Base-by-base conservation (phyloP, 1,140 invertebrate species). In the Solen grandis region DNA sequence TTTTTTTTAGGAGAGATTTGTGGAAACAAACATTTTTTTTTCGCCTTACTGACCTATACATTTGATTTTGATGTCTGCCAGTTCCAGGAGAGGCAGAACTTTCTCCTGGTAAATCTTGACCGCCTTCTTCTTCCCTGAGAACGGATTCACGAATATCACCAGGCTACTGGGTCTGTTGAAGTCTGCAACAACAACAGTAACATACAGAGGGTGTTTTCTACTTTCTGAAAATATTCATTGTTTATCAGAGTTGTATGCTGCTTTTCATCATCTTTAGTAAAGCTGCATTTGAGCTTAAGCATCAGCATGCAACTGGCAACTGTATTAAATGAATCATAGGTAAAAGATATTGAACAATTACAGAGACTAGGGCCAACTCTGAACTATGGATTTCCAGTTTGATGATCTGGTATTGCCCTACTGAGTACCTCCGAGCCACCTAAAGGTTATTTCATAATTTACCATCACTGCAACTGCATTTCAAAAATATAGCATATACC, bases 71-170 rank as follows among this genome's bases (percentile, higher is more conserved):
- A 83, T 68, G 27, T 72, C 72, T 27, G 66, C 74, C 31, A 72
- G 22, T 75, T 54, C 50, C 81, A 81, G 95, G 16, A 97, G 88
- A 0, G 96, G 96, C 74, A 84, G 74, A 14, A 92, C 88, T 85
- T 95, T 94, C 60, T 95, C 95, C 73, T 95, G 94, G 92, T 95
- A 97, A 33, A 97, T 96, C 80, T 95, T 93, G 2, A 94, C 86
- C 0, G 95, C 97, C 81, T 94, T 95, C 85, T 94, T 95, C 83
- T 96, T 96, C 0, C 66, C 59, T 33, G 72, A 63, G 33, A 63
- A 66, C 5, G 59, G 60, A 79, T 72, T 70, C 38, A 83, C 63
- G 59, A 73, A 69, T 8, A 63, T 55, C 5, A 73, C 35, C 54
- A 78, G 65, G 41, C 68, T 66, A 54, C 68, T 59, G 1, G 41